Percentiles rank a stretch among this genome's conserved stretches.
Conservation (phyloP, 2,888 invertebrate species). For the Torymus tubicola region DNA sequence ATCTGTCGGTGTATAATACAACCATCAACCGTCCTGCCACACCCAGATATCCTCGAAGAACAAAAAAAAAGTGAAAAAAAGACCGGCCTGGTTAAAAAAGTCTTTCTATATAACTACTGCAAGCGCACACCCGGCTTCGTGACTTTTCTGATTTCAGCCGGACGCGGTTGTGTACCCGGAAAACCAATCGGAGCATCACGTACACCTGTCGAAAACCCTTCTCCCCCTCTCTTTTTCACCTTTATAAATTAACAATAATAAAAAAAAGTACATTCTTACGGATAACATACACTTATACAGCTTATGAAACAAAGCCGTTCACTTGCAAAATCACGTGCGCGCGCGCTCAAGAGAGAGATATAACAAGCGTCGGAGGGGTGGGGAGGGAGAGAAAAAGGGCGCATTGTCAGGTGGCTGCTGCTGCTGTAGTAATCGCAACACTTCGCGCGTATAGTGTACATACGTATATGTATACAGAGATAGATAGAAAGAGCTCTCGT, state of each 20-base stretch:
- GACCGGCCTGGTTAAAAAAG: no score
- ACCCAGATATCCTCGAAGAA: no score
- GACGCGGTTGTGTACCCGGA: background rate
- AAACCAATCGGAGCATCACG: slow-evolving; percentile 3
- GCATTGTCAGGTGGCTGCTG: slow-evolving; percentile 48
- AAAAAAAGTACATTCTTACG: background rate
- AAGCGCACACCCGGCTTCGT: no score
- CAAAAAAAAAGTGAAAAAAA: no score
- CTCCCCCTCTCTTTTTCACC: background rate
- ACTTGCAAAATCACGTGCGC: background rate
- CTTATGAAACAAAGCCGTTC: background rate
- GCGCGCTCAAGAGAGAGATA: background rate
- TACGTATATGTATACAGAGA: background rate
- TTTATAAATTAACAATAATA: background rate
- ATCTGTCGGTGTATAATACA: no score
- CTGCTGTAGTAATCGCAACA: background rate
- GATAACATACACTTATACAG: no score
- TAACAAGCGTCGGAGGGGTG: background rate
- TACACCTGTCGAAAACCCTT: no score
- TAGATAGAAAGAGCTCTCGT: background rate
- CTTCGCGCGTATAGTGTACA: background rate
- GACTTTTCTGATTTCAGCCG: background rate
- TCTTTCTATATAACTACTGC: no score
- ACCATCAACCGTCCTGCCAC: no score
- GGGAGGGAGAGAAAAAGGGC: slow-evolving; percentile 27